Percentiles rank a stretch among this genome's conserved stretches.
phyloP scores from a whole-genome alignment of 2,888 invertebrate genomes.

The Drosophila maculinotata region DNA sequence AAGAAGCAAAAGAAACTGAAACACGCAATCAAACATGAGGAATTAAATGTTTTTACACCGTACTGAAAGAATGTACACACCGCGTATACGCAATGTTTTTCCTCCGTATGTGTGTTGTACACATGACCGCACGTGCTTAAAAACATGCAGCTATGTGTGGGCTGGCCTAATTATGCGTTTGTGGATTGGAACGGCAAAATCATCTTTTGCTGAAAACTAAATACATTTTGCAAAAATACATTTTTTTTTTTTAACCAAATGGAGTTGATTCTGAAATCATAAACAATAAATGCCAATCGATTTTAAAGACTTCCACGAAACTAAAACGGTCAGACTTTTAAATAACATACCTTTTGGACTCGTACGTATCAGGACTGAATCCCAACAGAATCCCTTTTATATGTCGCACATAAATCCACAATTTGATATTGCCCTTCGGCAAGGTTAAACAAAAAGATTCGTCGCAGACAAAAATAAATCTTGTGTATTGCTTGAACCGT shows the following conservation, averaged over 20 bases:
- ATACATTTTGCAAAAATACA: neutral
- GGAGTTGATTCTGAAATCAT: no score
- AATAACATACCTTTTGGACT: no score
- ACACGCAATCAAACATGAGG: constrained; percentile 31
- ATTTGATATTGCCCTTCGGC: no score
- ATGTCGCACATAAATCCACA: no score
- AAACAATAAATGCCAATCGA: no score
- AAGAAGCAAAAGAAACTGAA: constrained; percentile 6
- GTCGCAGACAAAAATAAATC: neutral
- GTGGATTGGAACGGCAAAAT: neutral
- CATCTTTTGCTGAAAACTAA: neutral
- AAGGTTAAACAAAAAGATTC: no score
- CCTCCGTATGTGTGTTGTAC: neutral
- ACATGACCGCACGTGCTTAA: neutral
- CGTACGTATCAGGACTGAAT: no score
- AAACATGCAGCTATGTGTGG: neutral
- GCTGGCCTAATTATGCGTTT: constrained; percentile 19
- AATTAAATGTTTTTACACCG: constrained; percentile 35
- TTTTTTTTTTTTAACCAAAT: no score
- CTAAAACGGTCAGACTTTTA: no score
- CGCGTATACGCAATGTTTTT: constrained; percentile 29
- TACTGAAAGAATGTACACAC: constrained; percentile 21
- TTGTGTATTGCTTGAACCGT: neutral
- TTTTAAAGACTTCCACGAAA: no score
- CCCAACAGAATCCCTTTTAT: no score